phyloP scores from a whole-genome alignment of 1,140 invertebrate genomes.

The Phymorhynchus buccinoides region DNA sequence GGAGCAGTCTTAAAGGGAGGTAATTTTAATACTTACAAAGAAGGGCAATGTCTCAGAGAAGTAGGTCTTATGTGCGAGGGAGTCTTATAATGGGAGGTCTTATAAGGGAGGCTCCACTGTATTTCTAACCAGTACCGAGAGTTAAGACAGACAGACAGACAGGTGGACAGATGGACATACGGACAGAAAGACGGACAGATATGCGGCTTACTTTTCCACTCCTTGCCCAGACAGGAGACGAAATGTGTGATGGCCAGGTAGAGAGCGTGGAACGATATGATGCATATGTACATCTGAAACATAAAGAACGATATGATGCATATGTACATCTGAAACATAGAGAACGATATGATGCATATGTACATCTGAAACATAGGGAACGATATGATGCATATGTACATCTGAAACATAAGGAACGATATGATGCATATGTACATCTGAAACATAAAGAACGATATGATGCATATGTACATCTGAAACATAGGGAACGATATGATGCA shows the following conservation, averaged over 20 bases:
- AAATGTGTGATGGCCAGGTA: constrained; percentile 95
- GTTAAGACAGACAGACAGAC: not conserved
- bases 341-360: too few species aligned
- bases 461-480: too few species aligned
- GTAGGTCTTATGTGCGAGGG: too few species aligned
- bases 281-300: constrained; percentile 96
- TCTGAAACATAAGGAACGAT: too few species aligned
- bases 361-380: not conserved
- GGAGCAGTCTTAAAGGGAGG: too few species aligned
- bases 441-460: too few species aligned
- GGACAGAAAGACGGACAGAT: not conserved
- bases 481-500: not conserved
- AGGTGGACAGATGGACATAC: not conserved
- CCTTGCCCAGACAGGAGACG: constrained; percentile 90
- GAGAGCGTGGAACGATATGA: constrained; percentile 94
- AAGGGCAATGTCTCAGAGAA: too few species aligned
- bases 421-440: not conserved
- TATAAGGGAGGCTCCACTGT: too few species aligned
- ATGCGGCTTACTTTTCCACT: constrained; percentile 83
- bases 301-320: constrained; percentile 23
- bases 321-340: not conserved
- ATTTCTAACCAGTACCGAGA: too few species aligned
- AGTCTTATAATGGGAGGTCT: too few species aligned
- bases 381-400: too few species aligned
- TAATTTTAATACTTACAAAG: too few species aligned